Conservation (phyloP, 2,888 invertebrate species). For the Halictus quadricinctus region DNA sequence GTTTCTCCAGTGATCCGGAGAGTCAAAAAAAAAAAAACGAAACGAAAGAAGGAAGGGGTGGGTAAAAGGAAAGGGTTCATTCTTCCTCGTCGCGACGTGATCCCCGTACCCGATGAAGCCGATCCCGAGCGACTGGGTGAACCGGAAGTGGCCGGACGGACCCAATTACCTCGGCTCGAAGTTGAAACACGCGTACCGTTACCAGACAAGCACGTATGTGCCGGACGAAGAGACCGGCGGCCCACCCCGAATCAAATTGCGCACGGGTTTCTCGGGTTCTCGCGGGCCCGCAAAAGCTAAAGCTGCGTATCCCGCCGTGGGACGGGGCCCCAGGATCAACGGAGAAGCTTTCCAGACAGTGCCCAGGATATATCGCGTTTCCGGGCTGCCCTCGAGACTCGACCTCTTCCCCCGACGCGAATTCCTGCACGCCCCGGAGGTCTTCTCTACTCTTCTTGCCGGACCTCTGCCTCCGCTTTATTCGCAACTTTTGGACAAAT, state of each 20-base stretch:
- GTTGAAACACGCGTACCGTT: constrained; percentile 64
- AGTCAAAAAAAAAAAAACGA: constrained; percentile 11
- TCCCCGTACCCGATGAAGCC: constrained; percentile 37
- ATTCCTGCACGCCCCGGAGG: constrained; percentile 72
- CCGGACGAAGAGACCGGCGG: constrained; percentile 37
- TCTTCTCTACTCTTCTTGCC: constrained; percentile 45
- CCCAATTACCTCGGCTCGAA: constrained; percentile 67
- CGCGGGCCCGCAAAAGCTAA: constrained; percentile 30
- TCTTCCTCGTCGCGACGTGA: constrained; percentile 41
- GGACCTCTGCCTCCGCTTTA: constrained; percentile 31
- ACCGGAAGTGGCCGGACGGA: constrained; percentile 64
- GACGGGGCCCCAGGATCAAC: constrained; percentile 32
- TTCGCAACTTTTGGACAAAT: constrained; percentile 24
- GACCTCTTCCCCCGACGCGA: constrained; percentile 67
- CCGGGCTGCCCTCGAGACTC: constrained; percentile 70
- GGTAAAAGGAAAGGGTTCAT: not conserved
- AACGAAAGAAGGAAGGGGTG: not conserved
- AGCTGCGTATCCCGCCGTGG: constrained; percentile 32
- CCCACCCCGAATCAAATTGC: constrained; percentile 69
- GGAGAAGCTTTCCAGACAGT: constrained; percentile 61
- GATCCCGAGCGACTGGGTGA: constrained; percentile 37
- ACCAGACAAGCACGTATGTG: constrained; percentile 44
- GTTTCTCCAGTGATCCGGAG: constrained; percentile 3
- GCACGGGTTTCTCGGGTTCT: constrained; percentile 52
- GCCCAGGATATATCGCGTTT: constrained; percentile 72